Conservation (phyloP, 2,113 vertebrate species). For the Otocyon megalotis region DNA sequence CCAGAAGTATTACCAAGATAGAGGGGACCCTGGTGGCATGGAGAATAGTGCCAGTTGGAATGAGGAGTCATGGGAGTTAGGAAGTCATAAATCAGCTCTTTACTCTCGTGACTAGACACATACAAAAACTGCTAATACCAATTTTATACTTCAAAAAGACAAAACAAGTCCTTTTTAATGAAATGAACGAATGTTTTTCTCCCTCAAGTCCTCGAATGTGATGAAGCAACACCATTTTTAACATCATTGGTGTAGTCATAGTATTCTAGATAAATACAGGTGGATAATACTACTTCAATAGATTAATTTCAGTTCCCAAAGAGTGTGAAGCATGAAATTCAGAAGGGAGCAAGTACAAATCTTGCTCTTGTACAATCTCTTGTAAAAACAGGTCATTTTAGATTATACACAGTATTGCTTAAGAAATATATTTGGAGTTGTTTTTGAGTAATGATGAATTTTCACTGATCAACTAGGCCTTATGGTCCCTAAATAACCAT, state of each 20-base stretch:
- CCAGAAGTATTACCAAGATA: neutral
- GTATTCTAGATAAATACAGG: neutral
- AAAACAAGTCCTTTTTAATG: neutral
- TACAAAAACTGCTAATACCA: neutral
- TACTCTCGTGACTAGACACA: neutral
- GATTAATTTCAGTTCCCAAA: neutral
- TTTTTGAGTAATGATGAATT: neutral
- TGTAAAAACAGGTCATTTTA: neutral
- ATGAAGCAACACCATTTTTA: slow-evolving; percentile 7
- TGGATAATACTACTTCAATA: neutral
- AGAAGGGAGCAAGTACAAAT: neutral
- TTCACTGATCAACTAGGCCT: neutral
- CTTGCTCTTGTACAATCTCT: neutral
- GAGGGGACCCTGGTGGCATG: neutral
- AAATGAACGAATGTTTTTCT: slow-evolving; percentile 23
- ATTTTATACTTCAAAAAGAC: neutral
- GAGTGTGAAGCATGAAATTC: neutral
- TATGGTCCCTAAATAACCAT: neutral
- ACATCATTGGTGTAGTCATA: neutral
- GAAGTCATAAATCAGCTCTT: neutral
- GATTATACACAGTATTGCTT: neutral
- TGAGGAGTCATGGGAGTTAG: neutral
- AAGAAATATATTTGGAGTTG: neutral
- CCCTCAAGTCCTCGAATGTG: neutral
- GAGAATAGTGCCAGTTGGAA: neutral